Percentiles rank a stretch among this genome's conserved stretches.
Conservation (phyloP, 2,888 invertebrate genomes). For the Taphrorychus bicolor region DNA sequence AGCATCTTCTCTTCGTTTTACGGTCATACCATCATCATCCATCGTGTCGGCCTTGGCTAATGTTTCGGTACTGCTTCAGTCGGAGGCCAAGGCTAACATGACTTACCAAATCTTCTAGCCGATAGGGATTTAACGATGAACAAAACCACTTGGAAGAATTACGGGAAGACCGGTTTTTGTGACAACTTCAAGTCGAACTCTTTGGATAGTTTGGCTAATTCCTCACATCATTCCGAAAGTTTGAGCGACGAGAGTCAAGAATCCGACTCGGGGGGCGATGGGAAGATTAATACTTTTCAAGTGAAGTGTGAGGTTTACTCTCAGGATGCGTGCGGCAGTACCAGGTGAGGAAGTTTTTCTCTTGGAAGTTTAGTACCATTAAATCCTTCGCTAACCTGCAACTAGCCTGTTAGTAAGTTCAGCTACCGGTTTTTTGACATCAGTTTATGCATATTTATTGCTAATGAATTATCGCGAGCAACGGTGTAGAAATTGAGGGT, state of each 20-base stretch:
- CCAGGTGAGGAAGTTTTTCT: slow-evolving; percentile 41
- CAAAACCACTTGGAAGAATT: slow-evolving; percentile 47
- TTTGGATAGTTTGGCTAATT: slow-evolving; percentile 73
- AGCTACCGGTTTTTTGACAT: not conserved
- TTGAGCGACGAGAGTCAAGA: slow-evolving; percentile 66
- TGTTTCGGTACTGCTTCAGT: slow-evolving; percentile 14
- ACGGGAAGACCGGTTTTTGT: slow-evolving; percentile 28
- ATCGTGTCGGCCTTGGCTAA: too few relatives aligned
- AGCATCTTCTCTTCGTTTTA: slow-evolving; percentile 22
- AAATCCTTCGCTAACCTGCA: too few relatives aligned
- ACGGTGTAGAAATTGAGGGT: not conserved
- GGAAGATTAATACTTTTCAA: slow-evolving; percentile 54
- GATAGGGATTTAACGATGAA: too few relatives aligned
- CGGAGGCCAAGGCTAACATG: too few relatives aligned
- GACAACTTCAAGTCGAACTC: slow-evolving; percentile 63
- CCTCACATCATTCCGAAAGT: slow-evolving; percentile 69
- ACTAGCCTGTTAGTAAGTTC: too few relatives aligned
- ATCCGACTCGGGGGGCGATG: slow-evolving; percentile 72
- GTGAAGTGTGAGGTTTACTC: slow-evolving; percentile 58
- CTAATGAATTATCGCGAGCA: not conserved
- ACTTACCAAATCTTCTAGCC: slow-evolving; percentile 22
- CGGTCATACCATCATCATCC: too few relatives aligned
- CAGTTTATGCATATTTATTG: not conserved
- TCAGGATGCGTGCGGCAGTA: slow-evolving; percentile 53
- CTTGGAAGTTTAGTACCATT: slow-evolving; percentile 1